A percentile compares a stretch with the other conserved stretches of the same genome.
These are phyloP conservation scores for Artibeus jamaicensis DNA, from an alignment of 2,797 vertebrate genomes.

Conservation along the genomic window DNA sequence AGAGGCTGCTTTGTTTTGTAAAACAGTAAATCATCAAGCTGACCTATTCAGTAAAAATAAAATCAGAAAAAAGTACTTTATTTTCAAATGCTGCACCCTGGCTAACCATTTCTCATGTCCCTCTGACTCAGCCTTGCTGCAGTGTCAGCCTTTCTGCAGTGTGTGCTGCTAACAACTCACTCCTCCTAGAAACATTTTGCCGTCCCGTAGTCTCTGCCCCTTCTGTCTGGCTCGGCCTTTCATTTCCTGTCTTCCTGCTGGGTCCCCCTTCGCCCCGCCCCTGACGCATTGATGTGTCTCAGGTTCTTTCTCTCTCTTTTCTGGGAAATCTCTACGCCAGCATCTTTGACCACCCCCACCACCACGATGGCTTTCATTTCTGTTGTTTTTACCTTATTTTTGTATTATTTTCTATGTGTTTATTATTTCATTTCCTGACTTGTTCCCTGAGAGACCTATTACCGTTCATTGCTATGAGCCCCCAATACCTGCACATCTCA, in stretches of 20 bases:
- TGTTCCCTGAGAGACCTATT: background rate
- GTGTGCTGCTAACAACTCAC: background rate
- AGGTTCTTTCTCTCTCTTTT: background rate
- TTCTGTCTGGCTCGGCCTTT: fast-evolving
- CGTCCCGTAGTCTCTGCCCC: fast-evolving
- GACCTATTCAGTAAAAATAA: background rate
- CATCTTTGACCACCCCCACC: background rate
- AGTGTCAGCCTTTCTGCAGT: background rate
- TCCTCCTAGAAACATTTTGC: background rate
- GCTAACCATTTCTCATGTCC: background rate
- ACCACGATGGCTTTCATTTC: background rate
- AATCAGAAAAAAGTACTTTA: background rate
- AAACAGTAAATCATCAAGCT: background rate
- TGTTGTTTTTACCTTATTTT: background rate
- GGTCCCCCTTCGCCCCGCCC: background rate
- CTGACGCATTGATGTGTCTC: fast-evolving
- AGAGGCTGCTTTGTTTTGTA: background rate
- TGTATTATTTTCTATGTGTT: background rate
- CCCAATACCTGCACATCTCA: background rate
- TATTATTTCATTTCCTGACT: background rate
- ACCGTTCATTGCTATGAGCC: background rate
- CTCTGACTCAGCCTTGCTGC: background rate
- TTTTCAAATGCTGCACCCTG: background rate
- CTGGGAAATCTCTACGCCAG: background rate
- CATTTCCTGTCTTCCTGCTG: background rate